Evolutionary conservation across 2,888 invertebrate species (phyloP), one percentile per base, ranked within the genome.

Genomic region (Ophion ventricosus): DNA sequence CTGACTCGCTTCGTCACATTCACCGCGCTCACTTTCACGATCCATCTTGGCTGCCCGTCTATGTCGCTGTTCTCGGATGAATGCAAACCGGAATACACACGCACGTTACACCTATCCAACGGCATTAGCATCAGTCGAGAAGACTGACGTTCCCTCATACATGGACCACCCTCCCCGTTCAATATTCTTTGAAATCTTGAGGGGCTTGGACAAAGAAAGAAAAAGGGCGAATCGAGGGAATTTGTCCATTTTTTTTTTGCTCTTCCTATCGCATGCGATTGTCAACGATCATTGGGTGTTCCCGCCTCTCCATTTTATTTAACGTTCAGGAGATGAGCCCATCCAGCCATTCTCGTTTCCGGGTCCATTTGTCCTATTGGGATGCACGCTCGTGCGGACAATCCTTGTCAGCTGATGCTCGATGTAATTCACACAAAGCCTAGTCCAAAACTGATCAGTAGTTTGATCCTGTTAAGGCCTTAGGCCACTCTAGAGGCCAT

Each of bases 71-170:
- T 49, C 72, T 59, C 35, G 76, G 40, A 76, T 64, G 64, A 77
- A 72, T 64, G 59, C 66, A 72, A 77, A 66, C 72, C 59, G 25
- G 57, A 56, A 66, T 35, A 54, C 40, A 77, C 69, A 49, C 73
- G 25, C 14, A 20, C 57, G 64, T 49, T 69, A 73, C 54, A 80
- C 26, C 35, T 23, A 57, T 75, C 73, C 25, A 63, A 67, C 40
- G 20, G 61, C 78, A 73, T 82, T 82, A 82, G 54, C 72, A 72
- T 73, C 54, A 61, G 54, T 61, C 77, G 59, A 40, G 61, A 40
- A 14, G 59, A 63, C 35, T 56, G 29, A 66, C 29, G 54, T 59
- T 49, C 54, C 59, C 20, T 43, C 75, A 64, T 59, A 29, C 54
- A 77, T n/a, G 78, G 49, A 54, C 35, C 40, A 57, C 66, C 43